Evolutionary conservation across 2,888 invertebrate species (phyloP).

Genomic region (Hydrotaea diabolus): DNA sequence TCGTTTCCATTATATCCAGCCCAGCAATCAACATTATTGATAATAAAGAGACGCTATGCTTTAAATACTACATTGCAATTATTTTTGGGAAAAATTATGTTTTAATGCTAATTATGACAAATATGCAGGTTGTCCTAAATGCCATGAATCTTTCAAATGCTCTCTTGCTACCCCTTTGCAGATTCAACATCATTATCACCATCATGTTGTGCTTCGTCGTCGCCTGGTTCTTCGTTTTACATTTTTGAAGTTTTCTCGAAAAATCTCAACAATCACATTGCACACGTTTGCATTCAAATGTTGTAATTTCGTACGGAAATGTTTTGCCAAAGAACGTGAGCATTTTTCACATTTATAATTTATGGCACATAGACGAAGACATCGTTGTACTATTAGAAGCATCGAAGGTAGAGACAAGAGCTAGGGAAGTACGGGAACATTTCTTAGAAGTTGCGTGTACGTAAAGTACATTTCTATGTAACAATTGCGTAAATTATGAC

Average conservation of each 20-base stretch:
- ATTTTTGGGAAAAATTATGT: slow-evolving; percentile 31
- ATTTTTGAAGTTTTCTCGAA: slow-evolving; percentile 16
- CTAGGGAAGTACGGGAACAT: not conserved
- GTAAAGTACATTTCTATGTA: not conserved
- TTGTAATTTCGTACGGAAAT: slow-evolving; percentile 64
- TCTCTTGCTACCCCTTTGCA: not conserved
- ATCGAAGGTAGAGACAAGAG: not conserved
- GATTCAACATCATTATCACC: not conserved
- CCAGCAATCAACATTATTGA: not conserved
- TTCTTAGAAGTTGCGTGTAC: slow-evolving; percentile 18
- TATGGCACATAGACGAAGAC: slow-evolving; percentile 34
- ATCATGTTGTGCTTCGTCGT: not conserved
- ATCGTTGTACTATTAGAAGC: not conserved
- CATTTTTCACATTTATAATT: slow-evolving; percentile 64
- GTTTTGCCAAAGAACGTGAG: slow-evolving; percentile 64
- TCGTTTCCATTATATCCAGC: no score
- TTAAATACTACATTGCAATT: not conserved
- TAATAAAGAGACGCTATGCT: not conserved
- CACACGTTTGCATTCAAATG: slow-evolving; percentile 67
- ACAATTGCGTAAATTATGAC: not conserved
- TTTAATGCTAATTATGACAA: slow-evolving; percentile 64
- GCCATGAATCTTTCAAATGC: not conserved
- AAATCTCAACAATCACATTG: slow-evolving; percentile 63
- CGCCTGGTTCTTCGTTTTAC: not conserved
- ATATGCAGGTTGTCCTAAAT: slow-evolving; percentile 48